These are phyloP conservation scores for Mystacides longicornis DNA, from an alignment of 2,888 invertebrate species.

Conservation along the genomic window DNA sequence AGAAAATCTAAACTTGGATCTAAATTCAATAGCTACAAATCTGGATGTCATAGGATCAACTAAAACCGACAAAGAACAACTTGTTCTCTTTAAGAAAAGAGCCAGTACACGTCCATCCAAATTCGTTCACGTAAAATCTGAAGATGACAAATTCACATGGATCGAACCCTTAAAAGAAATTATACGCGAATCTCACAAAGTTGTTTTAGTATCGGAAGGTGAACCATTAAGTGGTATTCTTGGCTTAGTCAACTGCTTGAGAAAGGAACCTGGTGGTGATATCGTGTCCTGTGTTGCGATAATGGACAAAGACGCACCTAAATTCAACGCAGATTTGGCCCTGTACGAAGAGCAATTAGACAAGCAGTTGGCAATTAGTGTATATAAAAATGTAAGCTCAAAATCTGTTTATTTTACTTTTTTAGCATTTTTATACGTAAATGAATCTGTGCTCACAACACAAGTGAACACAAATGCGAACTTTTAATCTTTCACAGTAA, in stretches of 20 bases:
- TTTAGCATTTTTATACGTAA: background rate
- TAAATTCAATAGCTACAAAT: conserved; percentile 37
- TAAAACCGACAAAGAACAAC: conserved; percentile 44
- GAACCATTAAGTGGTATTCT: conserved; percentile 69
- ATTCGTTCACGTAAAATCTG: conserved; percentile 40
- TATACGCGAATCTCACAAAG: conserved; percentile 40
- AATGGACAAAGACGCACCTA: conserved; percentile 54
- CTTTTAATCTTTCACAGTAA: no score
- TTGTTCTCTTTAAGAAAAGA: conserved; percentile 48
- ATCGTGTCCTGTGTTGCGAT: conserved; percentile 56
- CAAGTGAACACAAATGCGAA: no score
- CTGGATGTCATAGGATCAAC: conserved; percentile 46
- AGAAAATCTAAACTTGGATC: conserved; percentile 37
- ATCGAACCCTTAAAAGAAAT: conserved; percentile 45
- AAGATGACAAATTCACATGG: conserved; percentile 45
- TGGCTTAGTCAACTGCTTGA: conserved; percentile 83
- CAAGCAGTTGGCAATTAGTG: conserved; percentile 73
- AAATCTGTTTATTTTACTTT: background rate
- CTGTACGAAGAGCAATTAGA: conserved; percentile 60
- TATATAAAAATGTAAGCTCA: conserved; percentile 51
- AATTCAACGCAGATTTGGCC: conserved; percentile 55
- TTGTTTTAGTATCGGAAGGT: conserved; percentile 60
- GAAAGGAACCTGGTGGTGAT: conserved; percentile 70
- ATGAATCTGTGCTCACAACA: no score
- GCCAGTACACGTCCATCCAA: conserved; percentile 41